Evolutionary conservation across 2,797 vertebrate species (phyloP).

Genomic region (Bradypodion ventrale): DNA sequence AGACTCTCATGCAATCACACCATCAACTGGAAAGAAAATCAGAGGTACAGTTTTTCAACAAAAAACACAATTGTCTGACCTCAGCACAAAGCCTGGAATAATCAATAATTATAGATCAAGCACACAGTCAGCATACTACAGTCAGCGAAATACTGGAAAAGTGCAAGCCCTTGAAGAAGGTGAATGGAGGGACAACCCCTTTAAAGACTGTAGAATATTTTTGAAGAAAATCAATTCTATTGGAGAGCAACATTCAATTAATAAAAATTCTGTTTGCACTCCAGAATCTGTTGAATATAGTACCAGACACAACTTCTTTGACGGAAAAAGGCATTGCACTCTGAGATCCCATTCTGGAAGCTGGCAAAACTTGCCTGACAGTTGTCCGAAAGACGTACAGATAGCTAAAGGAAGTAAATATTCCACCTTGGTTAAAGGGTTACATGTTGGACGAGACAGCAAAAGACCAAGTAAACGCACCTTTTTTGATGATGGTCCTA

Average conservation of each 20-base stretch:
- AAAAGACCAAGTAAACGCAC: conserved; percentile 65
- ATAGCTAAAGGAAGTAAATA: conserved; percentile 59
- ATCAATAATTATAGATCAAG: conserved; percentile 62
- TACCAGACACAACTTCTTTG: conserved; percentile 56
- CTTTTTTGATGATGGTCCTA: conserved; percentile 62
- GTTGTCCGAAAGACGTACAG: conserved; percentile 61
- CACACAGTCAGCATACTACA: conserved; percentile 61
- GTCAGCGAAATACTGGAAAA: conserved; percentile 73
- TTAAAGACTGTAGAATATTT: conserved; percentile 96
- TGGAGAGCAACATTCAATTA: conserved; percentile 80
- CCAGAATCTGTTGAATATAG: conserved; percentile 67
- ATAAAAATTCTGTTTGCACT: conserved; percentile 71
- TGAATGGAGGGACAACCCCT: conserved; percentile 84
- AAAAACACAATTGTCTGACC: conserved; percentile 61
- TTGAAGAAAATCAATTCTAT: conserved; percentile 91
- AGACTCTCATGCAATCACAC: conserved; percentile 55
- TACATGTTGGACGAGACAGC: conserved; percentile 58
- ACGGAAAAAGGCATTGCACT: conserved; percentile 70
- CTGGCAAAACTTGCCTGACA: conserved; percentile 62
- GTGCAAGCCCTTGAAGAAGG: conserved; percentile 65
- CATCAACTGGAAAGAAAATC: conserved; percentile 61
- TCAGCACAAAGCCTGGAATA: conserved; percentile 63
- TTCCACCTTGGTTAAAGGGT: conserved; percentile 61
- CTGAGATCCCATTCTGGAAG: conserved; percentile 74
- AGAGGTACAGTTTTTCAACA: conserved; percentile 65